These are phyloP conservation scores for Athene noctua DNA, from an alignment of 2,113 vertebrate species.

Conservation along the genomic window DNA sequence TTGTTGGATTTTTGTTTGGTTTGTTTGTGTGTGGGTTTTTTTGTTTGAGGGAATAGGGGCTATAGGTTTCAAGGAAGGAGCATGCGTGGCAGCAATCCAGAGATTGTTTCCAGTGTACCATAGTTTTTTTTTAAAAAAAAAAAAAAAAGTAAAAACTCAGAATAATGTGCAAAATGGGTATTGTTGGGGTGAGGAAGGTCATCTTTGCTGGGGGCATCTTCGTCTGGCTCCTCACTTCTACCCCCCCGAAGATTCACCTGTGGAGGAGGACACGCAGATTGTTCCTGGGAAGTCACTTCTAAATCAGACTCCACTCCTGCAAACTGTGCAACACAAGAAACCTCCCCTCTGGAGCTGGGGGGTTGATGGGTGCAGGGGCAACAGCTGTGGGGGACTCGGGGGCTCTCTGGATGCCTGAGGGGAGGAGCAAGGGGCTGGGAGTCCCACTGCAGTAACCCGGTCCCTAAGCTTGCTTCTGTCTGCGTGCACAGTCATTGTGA, in stretches of 20 bases:
- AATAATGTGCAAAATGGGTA: background rate
- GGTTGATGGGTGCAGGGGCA: background rate
- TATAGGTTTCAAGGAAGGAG: background rate
- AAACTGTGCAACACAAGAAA: background rate
- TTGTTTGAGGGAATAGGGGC: background rate
- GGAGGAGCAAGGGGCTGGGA: no score
- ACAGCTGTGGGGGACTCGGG: accelerated
- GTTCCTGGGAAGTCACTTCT: background rate
- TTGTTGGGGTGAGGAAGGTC: background rate
- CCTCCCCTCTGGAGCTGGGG: background rate
- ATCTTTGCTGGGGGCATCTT: background rate
- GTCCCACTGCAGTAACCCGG: background rate
- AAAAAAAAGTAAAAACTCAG: background rate
- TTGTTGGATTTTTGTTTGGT: background rate
- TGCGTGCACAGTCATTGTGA: background rate
- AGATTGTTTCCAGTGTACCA: background rate
- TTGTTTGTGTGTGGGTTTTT: background rate
- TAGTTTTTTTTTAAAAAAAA: background rate
- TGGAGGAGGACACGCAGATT: background rate
- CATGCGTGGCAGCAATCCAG: background rate
- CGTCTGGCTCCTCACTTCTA: background rate
- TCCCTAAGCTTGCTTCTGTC: background rate
- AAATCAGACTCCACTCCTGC: background rate
- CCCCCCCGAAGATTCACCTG: no score
- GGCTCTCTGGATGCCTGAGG: accelerated